These are phyloP conservation scores for Hofmannophila pseudospretella DNA, from an alignment of 2,888 invertebrate species.

Conservation along the genomic window DNA sequence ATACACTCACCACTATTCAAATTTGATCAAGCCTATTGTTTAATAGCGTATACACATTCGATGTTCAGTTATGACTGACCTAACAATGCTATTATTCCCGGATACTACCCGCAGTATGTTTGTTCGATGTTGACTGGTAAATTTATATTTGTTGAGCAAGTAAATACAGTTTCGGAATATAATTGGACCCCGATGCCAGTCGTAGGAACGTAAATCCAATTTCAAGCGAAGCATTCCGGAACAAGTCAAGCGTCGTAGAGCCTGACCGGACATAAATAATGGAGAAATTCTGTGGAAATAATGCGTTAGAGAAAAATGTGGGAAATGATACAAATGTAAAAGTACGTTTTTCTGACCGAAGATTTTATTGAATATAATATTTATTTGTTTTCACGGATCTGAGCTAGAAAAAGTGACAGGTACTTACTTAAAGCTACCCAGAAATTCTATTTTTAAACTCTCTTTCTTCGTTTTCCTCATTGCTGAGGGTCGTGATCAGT, in stretches of 20 bases:
- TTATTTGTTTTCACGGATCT: too few species aligned
- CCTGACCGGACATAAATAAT: constrained; percentile 29
- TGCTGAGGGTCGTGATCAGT: too few species aligned
- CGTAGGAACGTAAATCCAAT: constrained; percentile 21
- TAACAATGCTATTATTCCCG: not conserved
- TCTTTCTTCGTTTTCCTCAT: too few species aligned
- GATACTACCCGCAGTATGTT: not conserved
- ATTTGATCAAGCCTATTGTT: too few species aligned
- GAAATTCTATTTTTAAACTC: too few species aligned
- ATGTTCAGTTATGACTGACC: not conserved
- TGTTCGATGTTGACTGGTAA: not conserved
- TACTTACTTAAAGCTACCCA: too few species aligned
- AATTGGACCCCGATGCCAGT: constrained; percentile 10
- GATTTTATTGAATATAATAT: too few species aligned
- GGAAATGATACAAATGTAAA: constrained; percentile 13
- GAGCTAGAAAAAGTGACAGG: too few species aligned
- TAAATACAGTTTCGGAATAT: constrained; percentile 8
- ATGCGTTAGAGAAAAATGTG: constrained; percentile 24
- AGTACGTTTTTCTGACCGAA: too few species aligned
- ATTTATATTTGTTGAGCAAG: constrained; percentile 2
- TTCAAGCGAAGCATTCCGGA: constrained; percentile 18
- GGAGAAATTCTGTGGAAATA: constrained; percentile 28
- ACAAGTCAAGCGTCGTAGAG: constrained; percentile 21
- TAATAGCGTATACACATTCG: not conserved
- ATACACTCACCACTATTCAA: too few species aligned